Evolutionary conservation across 1,140 invertebrate genomes (phyloP).

Genomic region (Drosophila pseudoobscura): DNA sequence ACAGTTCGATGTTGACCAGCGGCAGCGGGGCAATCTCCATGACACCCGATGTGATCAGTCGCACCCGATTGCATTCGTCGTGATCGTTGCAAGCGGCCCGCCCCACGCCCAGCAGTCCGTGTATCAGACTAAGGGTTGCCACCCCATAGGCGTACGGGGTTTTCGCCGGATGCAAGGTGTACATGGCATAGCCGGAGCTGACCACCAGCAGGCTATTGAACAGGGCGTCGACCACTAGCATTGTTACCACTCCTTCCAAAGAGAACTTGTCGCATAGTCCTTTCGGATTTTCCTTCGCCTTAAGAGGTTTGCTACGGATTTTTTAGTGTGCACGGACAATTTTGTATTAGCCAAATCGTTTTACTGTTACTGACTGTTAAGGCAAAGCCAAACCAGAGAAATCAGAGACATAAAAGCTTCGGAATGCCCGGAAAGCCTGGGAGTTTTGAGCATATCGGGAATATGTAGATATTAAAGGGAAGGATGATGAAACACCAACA

Average conservation of each 20-base stretch:
- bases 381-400: too few species aligned
- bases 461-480: too few species aligned
- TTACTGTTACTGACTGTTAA: too few species aligned
- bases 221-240: conserved; percentile 65
- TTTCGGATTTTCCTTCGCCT: conserved; percentile 6
- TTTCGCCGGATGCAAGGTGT: conserved; percentile 53
- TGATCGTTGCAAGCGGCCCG: conserved; percentile 42
- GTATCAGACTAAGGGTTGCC: conserved; percentile 63
- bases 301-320: background rate
- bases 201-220: conserved; percentile 72
- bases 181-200: conserved; percentile 72
- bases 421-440: too few species aligned
- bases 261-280: background rate
- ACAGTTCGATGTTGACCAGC: conserved; percentile 68
- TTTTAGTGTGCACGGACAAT: conserved; percentile 38
- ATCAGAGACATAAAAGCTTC: too few species aligned
- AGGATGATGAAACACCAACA: too few species aligned
- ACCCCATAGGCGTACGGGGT: conserved; percentile 68
- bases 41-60: conserved; percentile 47
- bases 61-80: conserved; percentile 54
- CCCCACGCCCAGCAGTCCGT: conserved; percentile 66
- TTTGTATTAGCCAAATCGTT: conserved; percentile 35
- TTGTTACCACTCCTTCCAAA: background rate
- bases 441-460: too few species aligned
- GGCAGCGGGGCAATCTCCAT: conserved; percentile 75